Conservation (phyloP, 2,113 vertebrate genomes). For the Phyllostomus hastatus region DNA sequence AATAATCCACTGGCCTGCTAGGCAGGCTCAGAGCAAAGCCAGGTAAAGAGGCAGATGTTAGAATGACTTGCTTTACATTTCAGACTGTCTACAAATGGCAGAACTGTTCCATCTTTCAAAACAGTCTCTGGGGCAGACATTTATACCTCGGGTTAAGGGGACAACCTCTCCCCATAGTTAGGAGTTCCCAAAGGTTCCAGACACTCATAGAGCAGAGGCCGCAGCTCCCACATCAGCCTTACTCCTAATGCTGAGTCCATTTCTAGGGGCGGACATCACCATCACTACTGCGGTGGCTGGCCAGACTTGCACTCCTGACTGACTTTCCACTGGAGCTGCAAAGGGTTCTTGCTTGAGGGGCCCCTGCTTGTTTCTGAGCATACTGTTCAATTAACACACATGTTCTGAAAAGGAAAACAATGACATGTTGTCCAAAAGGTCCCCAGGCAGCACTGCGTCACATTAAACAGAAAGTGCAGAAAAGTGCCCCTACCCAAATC, state of each 20-base stretch:
- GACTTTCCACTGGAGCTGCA: background rate
- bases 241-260: background rate
- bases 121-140: background rate
- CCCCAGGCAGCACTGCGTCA: background rate
- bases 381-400: background rate
- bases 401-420: background rate
- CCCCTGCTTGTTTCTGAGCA: background rate
- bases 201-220: accelerated
- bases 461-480: accelerated
- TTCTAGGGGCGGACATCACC: background rate
- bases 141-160: background rate
- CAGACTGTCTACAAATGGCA: background rate
- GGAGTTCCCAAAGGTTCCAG: background rate
- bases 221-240: background rate
- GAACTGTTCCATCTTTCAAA: background rate
- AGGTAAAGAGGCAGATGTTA: background rate
- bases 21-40: background rate
- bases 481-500: accelerated
- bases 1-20: no score
- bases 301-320: background rate
- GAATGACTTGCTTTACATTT: background rate
- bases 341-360: background rate
- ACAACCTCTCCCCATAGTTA: no score
- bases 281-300: accelerated
- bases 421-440: accelerated